Percentiles rank a stretch among this genome's conserved stretches.
phyloP scores from a whole-genome alignment of 2,888 invertebrate genomes.

The Emmelina monodactyla region DNA sequence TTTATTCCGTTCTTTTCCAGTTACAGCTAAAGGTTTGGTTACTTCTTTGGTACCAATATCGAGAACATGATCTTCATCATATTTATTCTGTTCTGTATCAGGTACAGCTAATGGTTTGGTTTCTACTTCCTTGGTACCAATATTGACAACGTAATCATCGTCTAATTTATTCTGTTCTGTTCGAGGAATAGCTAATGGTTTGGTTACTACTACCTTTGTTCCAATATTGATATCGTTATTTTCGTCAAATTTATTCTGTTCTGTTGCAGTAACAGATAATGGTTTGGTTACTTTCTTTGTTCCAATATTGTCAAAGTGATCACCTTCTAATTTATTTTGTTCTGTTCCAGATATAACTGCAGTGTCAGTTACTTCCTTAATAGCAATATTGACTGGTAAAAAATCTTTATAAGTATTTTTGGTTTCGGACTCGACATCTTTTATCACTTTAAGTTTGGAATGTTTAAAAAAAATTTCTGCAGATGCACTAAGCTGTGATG shows the following conservation, averaged over 20 bases:
- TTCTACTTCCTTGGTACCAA: not conserved
- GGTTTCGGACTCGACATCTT: no score
- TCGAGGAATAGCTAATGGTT: not conserved
- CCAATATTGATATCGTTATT: not conserved
- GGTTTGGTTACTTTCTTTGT: not conserved
- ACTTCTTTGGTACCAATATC: not conserved
- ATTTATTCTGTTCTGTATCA: no score
- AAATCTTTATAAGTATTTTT: no score
- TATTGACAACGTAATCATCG: not conserved
- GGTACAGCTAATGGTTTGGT: no score
- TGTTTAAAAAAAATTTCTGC: not conserved
- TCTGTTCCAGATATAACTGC: not conserved
- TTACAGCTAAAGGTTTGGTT: no score
- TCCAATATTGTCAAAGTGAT: not conserved
- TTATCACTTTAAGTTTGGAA: not conserved
- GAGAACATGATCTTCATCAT: no score
- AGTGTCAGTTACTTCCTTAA: not conserved
- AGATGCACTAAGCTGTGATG: not conserved
- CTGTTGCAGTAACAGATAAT: not conserved
- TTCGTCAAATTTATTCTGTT: not conserved
- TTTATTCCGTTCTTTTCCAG: no score
- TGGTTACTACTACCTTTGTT: not conserved
- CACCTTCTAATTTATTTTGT: not conserved
- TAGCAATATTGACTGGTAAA: not conserved
- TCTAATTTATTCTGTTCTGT: not conserved